Conservation (phyloP, 2,797 vertebrate genomes). For the Sebastes trivittatus region DNA sequence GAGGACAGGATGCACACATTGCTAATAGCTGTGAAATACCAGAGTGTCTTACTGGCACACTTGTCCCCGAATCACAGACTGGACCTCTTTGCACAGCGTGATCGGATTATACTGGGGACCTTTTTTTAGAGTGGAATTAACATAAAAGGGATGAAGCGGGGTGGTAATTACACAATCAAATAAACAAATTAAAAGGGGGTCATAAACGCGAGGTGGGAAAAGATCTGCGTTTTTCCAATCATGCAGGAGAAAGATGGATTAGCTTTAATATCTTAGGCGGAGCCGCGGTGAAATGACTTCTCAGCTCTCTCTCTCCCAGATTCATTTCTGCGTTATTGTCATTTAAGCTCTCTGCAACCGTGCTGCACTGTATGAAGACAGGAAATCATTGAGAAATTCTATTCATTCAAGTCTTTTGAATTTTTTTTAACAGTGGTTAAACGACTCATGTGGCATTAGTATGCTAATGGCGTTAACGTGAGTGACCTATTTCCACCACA, state of each 20-base stretch:
- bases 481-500: slow-evolving; percentile 72
- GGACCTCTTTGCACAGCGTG: slow-evolving; percentile 23
- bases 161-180: slow-evolving; percentile 46
- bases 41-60: slow-evolving; percentile 30
- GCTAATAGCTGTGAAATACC: slow-evolving; percentile 56
- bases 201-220: slow-evolving; percentile 31
- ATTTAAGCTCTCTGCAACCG: slow-evolving; percentile 14
- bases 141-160: slow-evolving; percentile 13
- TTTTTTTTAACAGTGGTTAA: slow-evolving; percentile 59
- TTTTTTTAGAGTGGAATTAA: slow-evolving; percentile 37
- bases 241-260: slow-evolving; percentile 45
- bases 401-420: slow-evolving; percentile 56
- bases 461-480: slow-evolving; percentile 58
- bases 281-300: slow-evolving; percentile 40
- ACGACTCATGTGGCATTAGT: slow-evolving; percentile 61
- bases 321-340: slow-evolving; percentile 45
- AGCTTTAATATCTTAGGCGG: slow-evolving; percentile 43
- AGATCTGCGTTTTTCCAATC: slow-evolving; percentile 36
- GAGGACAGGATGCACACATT: slow-evolving; percentile 45
- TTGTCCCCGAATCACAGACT: slow-evolving; percentile 29
- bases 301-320: slow-evolving; percentile 29
- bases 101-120: slow-evolving; percentile 42
- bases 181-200: slow-evolving; percentile 47
- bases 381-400: slow-evolving; percentile 52
- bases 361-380: neutral